These are phyloP conservation scores for Enteromius argenteus DNA, from an alignment of 2,797 vertebrate species.

Conservation along the genomic window DNA sequence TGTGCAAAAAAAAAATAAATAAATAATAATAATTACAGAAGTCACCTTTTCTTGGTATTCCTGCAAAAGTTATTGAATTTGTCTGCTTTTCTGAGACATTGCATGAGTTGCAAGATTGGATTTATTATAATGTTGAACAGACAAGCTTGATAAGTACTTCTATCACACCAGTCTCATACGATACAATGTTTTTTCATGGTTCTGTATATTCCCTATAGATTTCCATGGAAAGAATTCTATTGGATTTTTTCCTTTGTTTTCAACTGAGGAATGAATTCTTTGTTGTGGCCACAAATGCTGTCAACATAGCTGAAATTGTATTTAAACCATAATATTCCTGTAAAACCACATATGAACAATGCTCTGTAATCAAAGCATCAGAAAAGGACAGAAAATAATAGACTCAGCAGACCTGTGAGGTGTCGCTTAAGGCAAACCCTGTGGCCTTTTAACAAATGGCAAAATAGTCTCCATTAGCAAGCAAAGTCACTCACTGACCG, in stretches of 20 bases:
- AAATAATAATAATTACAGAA: too few relatives aligned
- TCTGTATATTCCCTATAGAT: background rate
- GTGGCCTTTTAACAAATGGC: slow-evolving; percentile 31
- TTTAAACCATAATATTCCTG: background rate
- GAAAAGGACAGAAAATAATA: background rate
- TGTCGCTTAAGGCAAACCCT: background rate
- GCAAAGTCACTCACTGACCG: slow-evolving; percentile 11
- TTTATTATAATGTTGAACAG: background rate
- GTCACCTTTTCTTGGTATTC: background rate
- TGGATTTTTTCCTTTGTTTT: background rate
- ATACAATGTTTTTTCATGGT: background rate
- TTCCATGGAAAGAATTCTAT: background rate
- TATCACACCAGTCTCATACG: background rate
- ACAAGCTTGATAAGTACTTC: background rate
- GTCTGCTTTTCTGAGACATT: background rate
- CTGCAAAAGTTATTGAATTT: background rate
- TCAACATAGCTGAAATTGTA: background rate
- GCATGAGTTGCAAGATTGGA: background rate
- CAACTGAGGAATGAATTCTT: background rate
- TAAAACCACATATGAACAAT: background rate
- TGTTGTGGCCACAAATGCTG: slow-evolving; percentile 17
- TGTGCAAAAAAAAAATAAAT: background rate
- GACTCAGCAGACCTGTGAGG: background rate
- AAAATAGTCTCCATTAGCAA: slow-evolving; percentile 27
- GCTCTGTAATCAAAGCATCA: background rate